phyloP scores from a whole-genome alignment of 1,140 invertebrate species.

The Danaus plexippus region DNA sequence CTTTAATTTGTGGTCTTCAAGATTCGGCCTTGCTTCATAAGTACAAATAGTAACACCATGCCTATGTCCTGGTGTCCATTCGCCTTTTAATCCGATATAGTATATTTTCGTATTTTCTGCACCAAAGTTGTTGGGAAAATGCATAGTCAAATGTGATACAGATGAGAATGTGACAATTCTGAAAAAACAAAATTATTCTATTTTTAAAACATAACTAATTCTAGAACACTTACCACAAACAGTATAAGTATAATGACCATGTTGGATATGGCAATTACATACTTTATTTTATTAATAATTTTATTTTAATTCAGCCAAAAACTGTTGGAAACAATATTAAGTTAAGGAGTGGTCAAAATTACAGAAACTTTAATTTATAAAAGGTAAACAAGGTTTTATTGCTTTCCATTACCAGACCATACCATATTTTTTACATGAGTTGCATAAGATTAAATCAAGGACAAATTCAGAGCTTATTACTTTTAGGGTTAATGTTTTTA shows the following conservation, averaged over 20 bases:
- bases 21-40: conserved; percentile 89
- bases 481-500: too few relatives aligned
- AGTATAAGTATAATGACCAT: background rate
- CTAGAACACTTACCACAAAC: background rate
- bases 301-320: conserved; percentile 60
- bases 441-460: too few relatives aligned
- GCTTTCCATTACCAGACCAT: too few relatives aligned
- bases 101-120: conserved; percentile 88
- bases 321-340: too few relatives aligned
- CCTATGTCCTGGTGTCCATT: conserved; percentile 86
- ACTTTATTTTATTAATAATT: background rate
- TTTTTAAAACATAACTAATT: background rate
- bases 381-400: too few relatives aligned
- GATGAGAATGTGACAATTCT: conserved; percentile 93
- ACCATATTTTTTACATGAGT: too few relatives aligned
- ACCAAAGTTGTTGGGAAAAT: conserved; percentile 92
- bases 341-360: too few relatives aligned
- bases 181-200: conserved; percentile 38
- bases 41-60: conserved; percentile 93
- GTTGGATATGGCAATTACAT: background rate
- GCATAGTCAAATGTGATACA: conserved; percentile 88
- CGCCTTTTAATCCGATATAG: conserved; percentile 96
- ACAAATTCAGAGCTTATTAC: too few relatives aligned
- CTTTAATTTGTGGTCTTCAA: conserved; percentile 86
- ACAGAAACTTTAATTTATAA: too few relatives aligned